Evolutionary conservation across 2,888 invertebrate species (phyloP).

Genomic region (Herminia tarsipennalis): DNA sequence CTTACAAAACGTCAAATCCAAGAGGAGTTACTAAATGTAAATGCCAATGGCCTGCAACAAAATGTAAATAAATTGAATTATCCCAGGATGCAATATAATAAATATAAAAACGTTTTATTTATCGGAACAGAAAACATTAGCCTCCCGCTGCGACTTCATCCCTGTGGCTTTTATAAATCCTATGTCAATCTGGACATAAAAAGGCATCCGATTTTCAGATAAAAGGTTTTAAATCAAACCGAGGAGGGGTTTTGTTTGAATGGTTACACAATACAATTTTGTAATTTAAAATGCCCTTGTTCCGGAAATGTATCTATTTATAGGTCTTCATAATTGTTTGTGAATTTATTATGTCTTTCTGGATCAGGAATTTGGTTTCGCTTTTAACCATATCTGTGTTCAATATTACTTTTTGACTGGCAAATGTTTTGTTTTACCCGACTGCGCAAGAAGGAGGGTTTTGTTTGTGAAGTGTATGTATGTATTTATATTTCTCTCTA

Average conservation of each 20-base stretch:
- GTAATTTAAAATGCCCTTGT: neutral
- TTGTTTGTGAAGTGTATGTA: neutral
- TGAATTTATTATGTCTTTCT: neutral
- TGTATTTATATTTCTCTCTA: neutral
- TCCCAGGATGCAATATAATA: neutral
- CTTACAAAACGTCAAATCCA: too few species aligned
- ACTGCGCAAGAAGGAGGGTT: too few species aligned
- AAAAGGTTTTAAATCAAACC: constrained; percentile 11
- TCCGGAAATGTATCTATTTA: neutral
- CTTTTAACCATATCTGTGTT: neutral
- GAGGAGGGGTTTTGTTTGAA: neutral
- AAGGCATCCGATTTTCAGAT: constrained; percentile 3
- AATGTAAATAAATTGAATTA: neutral
- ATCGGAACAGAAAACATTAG: neutral
- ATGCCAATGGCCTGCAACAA: too few species aligned
- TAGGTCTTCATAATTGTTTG: neutral
- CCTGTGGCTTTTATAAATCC: constrained; percentile 11
- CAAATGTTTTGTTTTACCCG: too few species aligned
- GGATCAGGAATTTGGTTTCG: neutral
- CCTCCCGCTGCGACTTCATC: constrained; percentile 2
- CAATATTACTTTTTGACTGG: too few species aligned
- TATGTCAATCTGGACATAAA: constrained; percentile 12
- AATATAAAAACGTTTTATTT: constrained; percentile 6
- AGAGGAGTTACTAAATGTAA: too few species aligned
- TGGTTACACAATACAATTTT: neutral